These are phyloP conservation scores for human DNA, from an alignment of 2,113 vertebrate species.

Conservation along the genomic window DNA sequence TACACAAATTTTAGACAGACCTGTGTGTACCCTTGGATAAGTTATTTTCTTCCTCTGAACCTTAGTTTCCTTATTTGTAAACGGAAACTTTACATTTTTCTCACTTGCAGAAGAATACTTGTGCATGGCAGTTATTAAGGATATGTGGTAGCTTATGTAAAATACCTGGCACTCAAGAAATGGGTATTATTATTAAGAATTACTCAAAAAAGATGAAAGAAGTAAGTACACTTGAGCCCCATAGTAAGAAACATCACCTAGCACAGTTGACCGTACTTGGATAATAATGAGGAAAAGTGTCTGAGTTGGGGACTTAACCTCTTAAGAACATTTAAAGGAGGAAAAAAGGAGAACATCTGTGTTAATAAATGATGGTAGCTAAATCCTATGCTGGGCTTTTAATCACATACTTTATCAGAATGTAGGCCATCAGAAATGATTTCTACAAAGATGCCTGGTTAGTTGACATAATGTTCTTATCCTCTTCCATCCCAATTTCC, in stretches of 20 bases:
- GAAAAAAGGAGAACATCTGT: neutral
- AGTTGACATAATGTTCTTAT: neutral
- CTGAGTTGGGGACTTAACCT: neutral
- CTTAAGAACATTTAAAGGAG: neutral
- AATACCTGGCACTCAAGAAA: neutral
- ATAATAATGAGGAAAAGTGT: neutral
- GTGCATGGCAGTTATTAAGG: neutral
- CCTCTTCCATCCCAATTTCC: neutral
- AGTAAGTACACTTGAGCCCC: neutral
- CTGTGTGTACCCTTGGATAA: neutral
- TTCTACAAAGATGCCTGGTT: neutral
- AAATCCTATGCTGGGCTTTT: neutral
- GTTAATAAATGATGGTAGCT: neutral
- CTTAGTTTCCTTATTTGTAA: neutral
- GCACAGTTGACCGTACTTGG: neutral
- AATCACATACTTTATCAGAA: neutral
- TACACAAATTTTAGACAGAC: neutral
- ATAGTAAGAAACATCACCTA: neutral
- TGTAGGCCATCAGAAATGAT: neutral
- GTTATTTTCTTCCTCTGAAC: neutral
- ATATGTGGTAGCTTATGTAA: neutral
- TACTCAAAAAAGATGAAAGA: neutral
- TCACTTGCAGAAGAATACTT: slow-evolving; percentile 2
- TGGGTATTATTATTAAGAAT: neutral
- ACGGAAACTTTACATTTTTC: neutral